Conservation (phyloP, 2,888 invertebrate species). For the Eucriotettix oculatus region DNA sequence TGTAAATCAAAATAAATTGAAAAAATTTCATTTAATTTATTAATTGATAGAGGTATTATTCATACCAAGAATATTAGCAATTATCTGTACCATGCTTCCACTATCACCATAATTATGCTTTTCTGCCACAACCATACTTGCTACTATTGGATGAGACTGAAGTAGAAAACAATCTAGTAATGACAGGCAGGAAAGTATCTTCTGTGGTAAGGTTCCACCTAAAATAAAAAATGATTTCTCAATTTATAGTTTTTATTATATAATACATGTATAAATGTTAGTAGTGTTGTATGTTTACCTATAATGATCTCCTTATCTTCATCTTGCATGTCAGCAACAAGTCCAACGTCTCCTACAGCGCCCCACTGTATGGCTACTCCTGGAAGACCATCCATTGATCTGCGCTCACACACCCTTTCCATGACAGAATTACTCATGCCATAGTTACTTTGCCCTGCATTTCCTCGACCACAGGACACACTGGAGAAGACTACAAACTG, state of each 20-base stretch:
- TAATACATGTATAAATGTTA: too few species aligned
- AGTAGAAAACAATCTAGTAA: conserved; percentile 51
- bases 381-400: conserved; percentile 50
- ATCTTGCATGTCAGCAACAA: conserved; percentile 35
- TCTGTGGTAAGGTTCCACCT: conserved; percentile 71
- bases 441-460: conserved; percentile 81
- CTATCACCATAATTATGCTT: conserved; percentile 26
- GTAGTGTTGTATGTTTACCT: conserved; percentile 32
- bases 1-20: neutral
- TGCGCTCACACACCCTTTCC: conserved; percentile 70
- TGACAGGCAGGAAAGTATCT: conserved; percentile 64
- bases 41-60: too few species aligned
- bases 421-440: conserved; percentile 80
- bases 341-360: conserved; percentile 72
- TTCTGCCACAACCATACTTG: conserved; percentile 77
- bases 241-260: too few species aligned
- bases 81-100: too few species aligned
- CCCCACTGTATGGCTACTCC: conserved; percentile 86
- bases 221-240: neutral
- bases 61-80: too few species aligned
- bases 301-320: conserved; percentile 50
- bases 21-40: neutral
- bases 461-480: conserved; percentile 80
- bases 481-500: conserved; percentile 86
- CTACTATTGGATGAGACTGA: conserved; percentile 46